phyloP scores from a whole-genome alignment of 2,888 invertebrate genomes.

The Polydrusus tereticollis region DNA sequence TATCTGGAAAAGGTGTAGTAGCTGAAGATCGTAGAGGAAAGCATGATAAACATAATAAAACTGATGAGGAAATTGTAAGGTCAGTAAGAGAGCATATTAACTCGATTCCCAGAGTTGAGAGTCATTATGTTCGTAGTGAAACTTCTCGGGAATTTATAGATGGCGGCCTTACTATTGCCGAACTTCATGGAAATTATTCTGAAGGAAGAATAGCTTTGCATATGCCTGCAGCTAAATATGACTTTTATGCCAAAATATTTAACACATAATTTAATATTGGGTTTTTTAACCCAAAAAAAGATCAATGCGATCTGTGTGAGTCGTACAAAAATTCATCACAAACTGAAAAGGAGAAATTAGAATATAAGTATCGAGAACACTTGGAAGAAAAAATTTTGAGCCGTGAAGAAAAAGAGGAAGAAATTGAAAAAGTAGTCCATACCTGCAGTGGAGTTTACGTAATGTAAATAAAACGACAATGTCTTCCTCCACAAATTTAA shows the following conservation, averaged over 20 bases:
- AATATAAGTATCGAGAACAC: not conserved
- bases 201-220: conserved; percentile 51
- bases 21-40: conserved; percentile 54
- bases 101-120: conserved; percentile 55
- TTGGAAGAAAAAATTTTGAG: not conserved
- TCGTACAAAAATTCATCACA: not conserved
- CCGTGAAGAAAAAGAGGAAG: not conserved
- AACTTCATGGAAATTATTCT: conserved; percentile 55
- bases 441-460: too few relatives aligned
- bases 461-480: too few relatives aligned
- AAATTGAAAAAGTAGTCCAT: too few relatives aligned
- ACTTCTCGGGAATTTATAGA: conserved; percentile 54
- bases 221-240: conserved; percentile 54
- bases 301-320: conserved; percentile 14
- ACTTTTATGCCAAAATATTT: conserved; percentile 56
- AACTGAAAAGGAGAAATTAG: not conserved
- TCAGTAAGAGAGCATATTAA: conserved; percentile 56
- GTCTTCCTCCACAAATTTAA: too few relatives aligned
- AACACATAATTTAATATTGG: conserved; percentile 57
- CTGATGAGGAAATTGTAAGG: conserved; percentile 53
- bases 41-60: conserved; percentile 52
- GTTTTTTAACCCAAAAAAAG: conserved; percentile 50
- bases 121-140: conserved; percentile 53
- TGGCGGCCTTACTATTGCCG: conserved; percentile 54
- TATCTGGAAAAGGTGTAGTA: conserved; percentile 50